Percentiles rank a stretch among this genome's conserved stretches.
Conservation (phyloP, 2,888 invertebrate species). For the Pyrochroa serraticornis region DNA sequence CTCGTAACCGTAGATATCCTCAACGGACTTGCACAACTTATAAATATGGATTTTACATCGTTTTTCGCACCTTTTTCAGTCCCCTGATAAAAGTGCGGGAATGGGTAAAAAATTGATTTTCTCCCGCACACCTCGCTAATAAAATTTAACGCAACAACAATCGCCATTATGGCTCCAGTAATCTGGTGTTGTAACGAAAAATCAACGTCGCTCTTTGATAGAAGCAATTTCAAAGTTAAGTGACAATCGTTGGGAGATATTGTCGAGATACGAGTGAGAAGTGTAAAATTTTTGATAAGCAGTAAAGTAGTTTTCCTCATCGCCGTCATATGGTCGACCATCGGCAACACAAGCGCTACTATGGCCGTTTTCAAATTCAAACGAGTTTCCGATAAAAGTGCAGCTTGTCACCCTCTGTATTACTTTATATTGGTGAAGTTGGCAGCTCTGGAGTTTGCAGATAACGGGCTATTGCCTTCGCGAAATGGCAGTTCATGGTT, state of each 20-base stretch:
- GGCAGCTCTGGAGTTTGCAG: constrained; percentile 43
- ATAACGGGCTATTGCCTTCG: constrained; percentile 47
- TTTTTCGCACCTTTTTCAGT: constrained; percentile 10
- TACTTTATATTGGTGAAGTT: constrained; percentile 44
- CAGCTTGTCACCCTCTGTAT: constrained; percentile 44
- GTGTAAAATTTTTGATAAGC: constrained; percentile 29
- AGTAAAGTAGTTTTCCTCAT: constrained; percentile 22
- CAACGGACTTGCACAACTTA: constrained; percentile 10
- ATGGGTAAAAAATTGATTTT: background rate
- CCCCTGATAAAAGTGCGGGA: constrained; percentile 1
- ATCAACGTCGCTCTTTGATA: constrained; percentile 5
- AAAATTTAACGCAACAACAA: too few relatives aligned
- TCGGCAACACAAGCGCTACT: constrained; percentile 7
- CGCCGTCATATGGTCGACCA: constrained; percentile 23
- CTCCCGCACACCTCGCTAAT: too few relatives aligned
- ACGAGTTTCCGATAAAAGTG: constrained; percentile 41
- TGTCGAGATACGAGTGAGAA: constrained; percentile 17
- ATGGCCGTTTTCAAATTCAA: constrained; percentile 29
- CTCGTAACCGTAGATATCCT: constrained; percentile 14
- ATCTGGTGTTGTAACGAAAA: background rate
- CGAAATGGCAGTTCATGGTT: constrained; percentile 30
- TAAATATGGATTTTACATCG: constrained; percentile 31
- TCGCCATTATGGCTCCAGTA: too few relatives aligned
- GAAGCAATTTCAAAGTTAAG: constrained; percentile 18
- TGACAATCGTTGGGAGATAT: constrained; percentile 17